Evolutionary conservation across 2,797 vertebrate genomes (phyloP).

Genomic region (Anisognathus igniventris): DNA sequence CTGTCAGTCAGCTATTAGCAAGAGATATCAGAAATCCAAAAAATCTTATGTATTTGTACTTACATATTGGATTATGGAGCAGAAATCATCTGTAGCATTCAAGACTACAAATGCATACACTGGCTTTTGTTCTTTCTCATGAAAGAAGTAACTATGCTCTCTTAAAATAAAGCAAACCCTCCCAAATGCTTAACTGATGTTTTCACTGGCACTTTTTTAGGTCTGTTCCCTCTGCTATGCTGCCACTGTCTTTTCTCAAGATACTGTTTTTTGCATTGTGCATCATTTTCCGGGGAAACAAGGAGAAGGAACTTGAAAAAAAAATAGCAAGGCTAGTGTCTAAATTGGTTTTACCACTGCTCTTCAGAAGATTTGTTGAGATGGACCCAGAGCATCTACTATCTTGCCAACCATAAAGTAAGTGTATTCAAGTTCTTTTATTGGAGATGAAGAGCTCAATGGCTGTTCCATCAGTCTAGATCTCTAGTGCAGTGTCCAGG

Average conservation of each 20-base stretch:
- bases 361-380: not conserved
- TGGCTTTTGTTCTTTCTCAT: not conserved
- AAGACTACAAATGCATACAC: not conserved
- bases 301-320: not conserved
- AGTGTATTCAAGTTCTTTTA: not conserved
- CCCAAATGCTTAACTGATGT: not conserved
- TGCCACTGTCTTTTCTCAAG: not conserved
- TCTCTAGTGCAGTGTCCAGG: not conserved
- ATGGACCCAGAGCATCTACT: not conserved
- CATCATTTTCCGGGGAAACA: not conserved
- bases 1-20: not conserved
- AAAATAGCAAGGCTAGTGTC: not conserved
- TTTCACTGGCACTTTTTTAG: not conserved
- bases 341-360: not conserved
- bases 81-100: not conserved
- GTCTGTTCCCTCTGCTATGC: not conserved
- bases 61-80: not conserved
- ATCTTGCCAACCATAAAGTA: not conserved
- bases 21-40: not conserved
- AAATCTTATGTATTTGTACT: not conserved
- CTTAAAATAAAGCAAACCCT: accelerated
- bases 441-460: not conserved
- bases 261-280: not conserved
- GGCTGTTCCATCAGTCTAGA: not conserved
- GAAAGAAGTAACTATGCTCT: not conserved